Base-by-base conservation (phyloP, 2,797 vertebrate genomes). In the Dipus sagitta region DNA sequence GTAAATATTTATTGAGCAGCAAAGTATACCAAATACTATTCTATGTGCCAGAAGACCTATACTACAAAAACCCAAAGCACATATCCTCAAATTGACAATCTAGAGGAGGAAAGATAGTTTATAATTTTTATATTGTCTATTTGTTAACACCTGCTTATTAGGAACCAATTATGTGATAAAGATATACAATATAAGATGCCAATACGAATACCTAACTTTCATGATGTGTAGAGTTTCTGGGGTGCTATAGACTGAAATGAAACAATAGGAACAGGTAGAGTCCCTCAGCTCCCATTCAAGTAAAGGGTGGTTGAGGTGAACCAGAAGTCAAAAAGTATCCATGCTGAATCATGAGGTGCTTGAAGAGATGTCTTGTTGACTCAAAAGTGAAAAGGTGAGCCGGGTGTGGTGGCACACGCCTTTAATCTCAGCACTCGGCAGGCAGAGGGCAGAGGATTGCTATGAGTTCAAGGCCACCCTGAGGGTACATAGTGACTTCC, bases 1-100 rank as follows among this genome's bases (percentile, higher is more conserved):
- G 26, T 3, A 78, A 38, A 52, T 88, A 9, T 87, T 58, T 95
- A 81, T 18, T 79, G 78, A 77, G 21, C 58, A 75, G 77, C 9
- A 14, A 91, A 32, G 60, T 1, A 92, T 0, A 13, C 34, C 18
- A 86, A 90, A 94, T 87, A 93, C 75, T 92, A 82, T 38, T 84
- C 70, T 86, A 86, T 77, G 91, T 93, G 2, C 34, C 32, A 85
- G 84, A 79, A 12, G 17, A 47, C 91, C 83, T 79, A 20, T 26
- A 12, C 30, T 15, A 38, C 32, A 47, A 18, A 47, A 32, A 1
- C 11, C 28, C 23, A 81, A 64, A 65, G 42, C 30, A 38, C 5
- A 91, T 5, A 58, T 14, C 21, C 20, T 78, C 10, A 64, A 75
- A 3, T 14, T 64, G 30, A 91, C 8, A 42, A 13, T 91, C 65